These are phyloP conservation scores for Spilarctia lutea DNA, from an alignment of 2,888 invertebrate species.

Conservation along the genomic window DNA sequence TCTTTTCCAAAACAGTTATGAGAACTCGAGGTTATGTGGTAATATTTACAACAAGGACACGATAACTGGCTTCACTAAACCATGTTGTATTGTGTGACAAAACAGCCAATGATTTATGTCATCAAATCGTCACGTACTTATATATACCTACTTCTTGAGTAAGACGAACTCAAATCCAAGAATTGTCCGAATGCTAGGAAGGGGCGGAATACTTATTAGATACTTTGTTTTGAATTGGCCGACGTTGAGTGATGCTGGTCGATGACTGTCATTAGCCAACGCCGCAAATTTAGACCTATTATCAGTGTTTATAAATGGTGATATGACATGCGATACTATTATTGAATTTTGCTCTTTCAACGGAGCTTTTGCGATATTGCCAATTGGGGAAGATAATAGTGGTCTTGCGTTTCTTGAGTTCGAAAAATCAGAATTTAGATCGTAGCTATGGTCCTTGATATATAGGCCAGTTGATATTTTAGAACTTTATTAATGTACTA, in stretches of 20 bases:
- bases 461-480: no score
- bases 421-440: not conserved
- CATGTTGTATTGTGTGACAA: not conserved
- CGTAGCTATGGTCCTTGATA: not conserved
- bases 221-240: not conserved
- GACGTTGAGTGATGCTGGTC: not conserved
- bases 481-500: no score
- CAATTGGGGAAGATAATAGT: not conserved
- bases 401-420: not conserved
- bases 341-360: not conserved
- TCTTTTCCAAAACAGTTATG: not conserved
- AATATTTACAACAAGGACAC: constrained; percentile 11
- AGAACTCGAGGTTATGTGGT: not conserved
- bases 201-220: not conserved
- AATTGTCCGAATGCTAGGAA: not conserved
- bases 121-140: constrained; percentile 1
- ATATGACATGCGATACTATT: not conserved
- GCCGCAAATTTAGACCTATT: not conserved
- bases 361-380: not conserved
- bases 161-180: not conserved
- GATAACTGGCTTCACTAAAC: not conserved
- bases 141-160: not conserved
- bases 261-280: not conserved
- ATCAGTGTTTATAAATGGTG: not conserved
- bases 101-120: not conserved